Evolutionary conservation across 1,140 invertebrate genomes (phyloP).

Genomic region (Tyrophagus putrescentiae): DNA sequence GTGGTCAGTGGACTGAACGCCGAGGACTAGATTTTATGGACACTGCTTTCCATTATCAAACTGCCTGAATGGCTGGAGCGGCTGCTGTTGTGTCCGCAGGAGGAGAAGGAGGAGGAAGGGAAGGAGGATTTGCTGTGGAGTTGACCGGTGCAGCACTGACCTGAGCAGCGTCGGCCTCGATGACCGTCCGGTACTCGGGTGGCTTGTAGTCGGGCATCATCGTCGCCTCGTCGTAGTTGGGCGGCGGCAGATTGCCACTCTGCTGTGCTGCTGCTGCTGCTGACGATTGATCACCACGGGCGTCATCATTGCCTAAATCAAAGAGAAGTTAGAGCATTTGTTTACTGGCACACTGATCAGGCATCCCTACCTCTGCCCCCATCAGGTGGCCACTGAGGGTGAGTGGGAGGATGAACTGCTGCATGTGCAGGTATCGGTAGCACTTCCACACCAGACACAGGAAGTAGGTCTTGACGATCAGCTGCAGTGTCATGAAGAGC

Average conservation of each 20-base stretch:
- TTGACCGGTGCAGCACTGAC: not conserved
- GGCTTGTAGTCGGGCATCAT: conserved; percentile 13
- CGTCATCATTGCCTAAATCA: not conserved
- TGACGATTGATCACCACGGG: not conserved
- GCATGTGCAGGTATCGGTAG: conserved; percentile 24
- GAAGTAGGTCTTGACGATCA: conserved; percentile 23
- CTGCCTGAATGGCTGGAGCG: not conserved
- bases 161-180: not conserved
- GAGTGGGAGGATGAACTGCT: conserved; percentile 21
- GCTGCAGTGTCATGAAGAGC: conserved; percentile 9
- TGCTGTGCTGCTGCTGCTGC: not conserved
- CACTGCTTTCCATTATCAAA: not conserved
- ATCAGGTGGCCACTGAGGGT: not conserved
- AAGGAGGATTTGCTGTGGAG: not conserved
- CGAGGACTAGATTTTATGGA: not conserved
- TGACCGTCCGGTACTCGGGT: conserved; percentile 16
- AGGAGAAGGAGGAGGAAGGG: not conserved
- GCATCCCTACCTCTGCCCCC: not conserved
- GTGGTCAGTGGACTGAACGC: too few species aligned
- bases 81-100: not conserved
- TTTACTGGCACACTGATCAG: not conserved
- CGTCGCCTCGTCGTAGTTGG: conserved; percentile 18
- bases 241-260: conserved; percentile 17
- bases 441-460: conserved; percentile 25
- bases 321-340: not conserved